phyloP scores from a whole-genome alignment of 2,113 vertebrate genomes.

The Pipra filicauda region DNA sequence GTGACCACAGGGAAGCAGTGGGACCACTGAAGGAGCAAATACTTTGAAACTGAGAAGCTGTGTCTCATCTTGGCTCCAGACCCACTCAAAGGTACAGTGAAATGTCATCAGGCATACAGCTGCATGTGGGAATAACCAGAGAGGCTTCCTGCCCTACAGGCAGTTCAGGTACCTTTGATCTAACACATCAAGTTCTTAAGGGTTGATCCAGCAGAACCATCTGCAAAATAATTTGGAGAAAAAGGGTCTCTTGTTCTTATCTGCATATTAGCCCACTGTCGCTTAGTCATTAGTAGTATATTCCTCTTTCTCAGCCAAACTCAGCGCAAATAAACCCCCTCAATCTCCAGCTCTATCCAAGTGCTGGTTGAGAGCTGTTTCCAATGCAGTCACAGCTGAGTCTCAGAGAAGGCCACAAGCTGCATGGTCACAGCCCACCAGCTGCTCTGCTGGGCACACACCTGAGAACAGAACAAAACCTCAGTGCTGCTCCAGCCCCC shows the following conservation, averaged over 20 bases:
- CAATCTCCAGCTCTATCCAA: neutral
- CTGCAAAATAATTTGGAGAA: neutral
- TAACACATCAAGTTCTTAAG: neutral
- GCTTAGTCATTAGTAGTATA: neutral
- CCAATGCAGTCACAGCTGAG: neutral
- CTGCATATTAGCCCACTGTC: neutral
- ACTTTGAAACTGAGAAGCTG: neutral
- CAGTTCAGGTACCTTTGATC: neutral
- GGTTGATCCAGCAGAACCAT: neutral
- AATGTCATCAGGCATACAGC: neutral
- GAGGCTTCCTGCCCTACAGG: neutral
- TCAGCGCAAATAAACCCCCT: neutral
- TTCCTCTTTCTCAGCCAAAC: neutral
- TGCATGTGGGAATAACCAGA: neutral
- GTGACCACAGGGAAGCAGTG: neutral
- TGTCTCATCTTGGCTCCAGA: rapidly evolving
- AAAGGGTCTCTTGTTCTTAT: neutral
- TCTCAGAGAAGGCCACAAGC: neutral
- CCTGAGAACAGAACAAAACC: neutral
- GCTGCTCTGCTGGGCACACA: neutral
- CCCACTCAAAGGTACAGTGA: neutral
- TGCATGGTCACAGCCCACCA: neutral
- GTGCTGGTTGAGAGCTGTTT: neutral
- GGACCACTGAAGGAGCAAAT: neutral
- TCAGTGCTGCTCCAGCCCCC: neutral